Percentiles rank a stretch among this genome's conserved stretches.
phyloP scores from a whole-genome alignment of 2,888 invertebrate genomes.

The Micoletzkya japonica region DNA sequence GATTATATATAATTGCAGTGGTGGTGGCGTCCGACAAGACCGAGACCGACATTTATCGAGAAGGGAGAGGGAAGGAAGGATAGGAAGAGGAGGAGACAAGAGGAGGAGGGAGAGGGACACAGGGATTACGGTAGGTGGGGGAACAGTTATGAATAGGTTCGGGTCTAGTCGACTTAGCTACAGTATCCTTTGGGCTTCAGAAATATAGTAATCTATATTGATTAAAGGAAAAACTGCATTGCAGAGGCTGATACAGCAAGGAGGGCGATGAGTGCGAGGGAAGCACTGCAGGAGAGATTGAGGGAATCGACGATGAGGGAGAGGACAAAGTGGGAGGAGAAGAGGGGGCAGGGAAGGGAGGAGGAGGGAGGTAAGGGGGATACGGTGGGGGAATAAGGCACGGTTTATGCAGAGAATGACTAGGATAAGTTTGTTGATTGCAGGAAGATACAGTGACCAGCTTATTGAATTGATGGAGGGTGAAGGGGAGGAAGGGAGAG shows the following conservation, averaged over 20 bases:
- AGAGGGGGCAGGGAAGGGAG: not conserved
- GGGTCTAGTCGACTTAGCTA: too few relatives aligned
- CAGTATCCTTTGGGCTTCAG: too few relatives aligned
- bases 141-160: too few relatives aligned
- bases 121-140: not conserved
- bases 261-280: too few relatives aligned
- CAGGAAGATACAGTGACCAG: too few relatives aligned
- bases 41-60: not conserved
- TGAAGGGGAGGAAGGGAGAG: too few relatives aligned
- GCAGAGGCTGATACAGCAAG: too few relatives aligned
- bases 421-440: too few relatives aligned
- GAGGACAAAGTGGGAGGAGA: not conserved
- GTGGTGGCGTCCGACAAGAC: slow-evolving; percentile 13
- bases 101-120: not conserved
- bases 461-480: too few relatives aligned
- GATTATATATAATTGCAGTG: slow-evolving; percentile 9
- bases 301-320: not conserved
- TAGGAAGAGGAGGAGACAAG: slow-evolving; percentile 4
- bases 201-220: too few relatives aligned
- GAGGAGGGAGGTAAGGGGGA: not conserved
- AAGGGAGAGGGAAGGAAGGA: not conserved
- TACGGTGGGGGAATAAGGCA: not conserved
- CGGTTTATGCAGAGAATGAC: too few relatives aligned
- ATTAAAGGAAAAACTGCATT: too few relatives aligned
- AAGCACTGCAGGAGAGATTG: not conserved